phyloP scores from a whole-genome alignment of 2,797 vertebrate genomes.

The Sebastes hubbsi region DNA sequence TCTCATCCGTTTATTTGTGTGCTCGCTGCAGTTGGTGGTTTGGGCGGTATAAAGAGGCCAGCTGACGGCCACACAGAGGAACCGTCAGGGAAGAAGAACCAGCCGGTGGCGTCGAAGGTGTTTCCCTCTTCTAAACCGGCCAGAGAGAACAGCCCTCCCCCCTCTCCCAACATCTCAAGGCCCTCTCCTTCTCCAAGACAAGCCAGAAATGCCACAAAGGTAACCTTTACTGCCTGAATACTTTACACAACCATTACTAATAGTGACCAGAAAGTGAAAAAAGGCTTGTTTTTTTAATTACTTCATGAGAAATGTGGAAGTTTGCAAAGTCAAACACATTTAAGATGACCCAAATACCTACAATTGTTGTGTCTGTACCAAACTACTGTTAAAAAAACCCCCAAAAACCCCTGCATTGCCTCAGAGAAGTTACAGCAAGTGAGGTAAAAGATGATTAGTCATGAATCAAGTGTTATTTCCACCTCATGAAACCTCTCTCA shows the following conservation, averaged over 20 bases:
- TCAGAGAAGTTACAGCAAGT: not conserved
- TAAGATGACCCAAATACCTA: not conserved
- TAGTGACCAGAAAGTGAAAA: not conserved
- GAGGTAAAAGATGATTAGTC: not conserved
- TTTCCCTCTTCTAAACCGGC: slow-evolving; percentile 64
- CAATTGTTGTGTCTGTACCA: not conserved
- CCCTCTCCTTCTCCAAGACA: slow-evolving; percentile 50
- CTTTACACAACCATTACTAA: not conserved
- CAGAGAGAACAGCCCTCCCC: slow-evolving; percentile 67
- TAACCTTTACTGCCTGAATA: not conserved
- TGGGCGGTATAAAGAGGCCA: slow-evolving; percentile 90
- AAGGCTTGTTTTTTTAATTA: not conserved
- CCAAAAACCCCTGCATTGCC: not conserved
- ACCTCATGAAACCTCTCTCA: not conserved
- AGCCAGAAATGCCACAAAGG: slow-evolving; percentile 60
- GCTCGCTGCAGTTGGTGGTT: slow-evolving; percentile 86
- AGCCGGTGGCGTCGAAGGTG: slow-evolving; percentile 71
- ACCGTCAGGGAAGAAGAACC: slow-evolving; percentile 86
- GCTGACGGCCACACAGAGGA: slow-evolving; percentile 76
- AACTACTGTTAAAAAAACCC: not conserved
- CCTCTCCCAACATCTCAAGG: slow-evolving; percentile 16
- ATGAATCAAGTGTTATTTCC: not conserved
- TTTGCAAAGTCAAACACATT: not conserved
- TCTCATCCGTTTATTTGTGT: not conserved
- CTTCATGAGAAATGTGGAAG: not conserved